phyloP scores from a whole-genome alignment of 2,888 invertebrate species.

The Cremastinae sp. region DNA sequence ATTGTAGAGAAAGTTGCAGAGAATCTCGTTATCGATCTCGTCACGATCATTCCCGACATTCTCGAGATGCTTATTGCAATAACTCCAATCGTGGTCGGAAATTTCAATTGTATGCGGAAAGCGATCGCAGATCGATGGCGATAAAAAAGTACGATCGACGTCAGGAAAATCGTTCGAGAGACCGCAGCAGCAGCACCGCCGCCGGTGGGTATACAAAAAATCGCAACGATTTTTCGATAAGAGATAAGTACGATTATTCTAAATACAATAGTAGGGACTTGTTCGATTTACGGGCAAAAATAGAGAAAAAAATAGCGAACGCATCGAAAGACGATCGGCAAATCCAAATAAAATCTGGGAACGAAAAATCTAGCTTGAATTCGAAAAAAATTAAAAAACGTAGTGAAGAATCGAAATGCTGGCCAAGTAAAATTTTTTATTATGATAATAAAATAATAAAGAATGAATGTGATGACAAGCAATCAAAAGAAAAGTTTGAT shows the following conservation, averaged over 20 bases:
- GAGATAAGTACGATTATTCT: not conserved
- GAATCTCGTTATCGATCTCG: not conserved
- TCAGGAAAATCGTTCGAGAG: constrained; percentile 27
- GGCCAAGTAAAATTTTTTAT: no score
- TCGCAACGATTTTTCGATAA: constrained; percentile 11
- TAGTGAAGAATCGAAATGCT: constrained; percentile 14
- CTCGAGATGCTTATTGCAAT: not conserved
- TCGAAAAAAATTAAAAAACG: not conserved
- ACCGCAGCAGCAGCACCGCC: no score
- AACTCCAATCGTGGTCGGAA: not conserved
- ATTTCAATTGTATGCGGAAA: constrained; percentile 8
- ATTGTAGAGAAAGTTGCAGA: not conserved
- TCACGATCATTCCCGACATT: not conserved
- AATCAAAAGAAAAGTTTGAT: no score
- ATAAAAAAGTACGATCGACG: constrained; percentile 44
- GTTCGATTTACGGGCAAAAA: constrained; percentile 15
- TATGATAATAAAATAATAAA: no score
- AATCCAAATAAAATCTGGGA: constrained; percentile 25
- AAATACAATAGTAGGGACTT: not conserved
- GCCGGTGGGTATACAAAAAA: not conserved
- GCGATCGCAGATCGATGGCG: constrained; percentile 44
- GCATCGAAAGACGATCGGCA: constrained; percentile 5
- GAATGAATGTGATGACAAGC: no score
- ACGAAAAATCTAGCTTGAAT: constrained; percentile 8
- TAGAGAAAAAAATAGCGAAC: constrained; percentile 12